Evolutionary conservation across 2,113 vertebrate genomes (phyloP), one percentile per base, ranked within the genome.

Genomic region (Cynoglossus semilaevis): DNA sequence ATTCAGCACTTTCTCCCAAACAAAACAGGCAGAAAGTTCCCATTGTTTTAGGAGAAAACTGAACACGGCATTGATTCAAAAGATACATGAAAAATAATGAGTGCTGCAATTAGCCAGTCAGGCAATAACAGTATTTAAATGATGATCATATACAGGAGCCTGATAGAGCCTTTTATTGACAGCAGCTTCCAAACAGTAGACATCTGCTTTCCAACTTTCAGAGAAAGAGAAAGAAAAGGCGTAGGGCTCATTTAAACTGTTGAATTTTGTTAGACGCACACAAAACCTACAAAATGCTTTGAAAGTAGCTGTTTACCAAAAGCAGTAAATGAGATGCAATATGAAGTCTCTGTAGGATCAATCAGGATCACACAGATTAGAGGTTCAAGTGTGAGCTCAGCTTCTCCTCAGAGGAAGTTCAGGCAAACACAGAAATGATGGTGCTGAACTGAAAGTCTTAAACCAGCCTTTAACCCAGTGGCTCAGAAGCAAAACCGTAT

Each of bases 81-180:
- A 88, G 89, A 91, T 92, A 92, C 91, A 92, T 87, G 84, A 72
- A 15, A 80, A 89, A 88, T 90, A 91, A 91, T 89, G 87, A 84
- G 88, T 0, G 55, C 66, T 70, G 85, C 90, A 91, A 92, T 92
- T 91, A 91, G 82, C 81, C 81, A 60, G 52, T 66, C 58, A 76
- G 69, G 79, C 74, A 82, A 84, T 80, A 85, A 85, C 74, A 64
- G 68, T 71, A 72, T 84, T 88, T 85, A 81, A 85, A 68, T 72
- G 84, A 85, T 83, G 77, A 77, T 74, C 71, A 56, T 77, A 79
- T 60, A 81, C 68, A 77, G 74, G 67, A 77, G 69, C 57, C 42
- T 77, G 74, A 87, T 87, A 80, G 74, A 81, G 69, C 73, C 78
- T 81, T 82, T 80, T 81, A 64, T 62, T 67, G 71, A 60, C 63